These are phyloP conservation scores for Istiophorus platypterus DNA, from an alignment of 2,113 vertebrate genomes.

Conservation along the genomic window DNA sequence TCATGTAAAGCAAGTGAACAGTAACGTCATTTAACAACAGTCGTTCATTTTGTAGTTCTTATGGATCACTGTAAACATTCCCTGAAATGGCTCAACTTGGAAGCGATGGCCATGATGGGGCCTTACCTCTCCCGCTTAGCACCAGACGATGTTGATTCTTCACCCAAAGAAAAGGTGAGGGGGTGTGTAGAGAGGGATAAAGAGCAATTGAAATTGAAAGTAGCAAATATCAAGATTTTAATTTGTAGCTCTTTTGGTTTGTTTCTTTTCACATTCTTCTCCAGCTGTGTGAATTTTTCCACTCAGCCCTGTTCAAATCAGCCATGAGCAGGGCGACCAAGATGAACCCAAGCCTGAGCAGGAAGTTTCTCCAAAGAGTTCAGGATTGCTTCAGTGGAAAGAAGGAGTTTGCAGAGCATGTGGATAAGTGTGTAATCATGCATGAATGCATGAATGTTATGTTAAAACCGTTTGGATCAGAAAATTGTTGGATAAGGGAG, in stretches of 20 bases:
- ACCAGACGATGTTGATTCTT: constrained; percentile 58
- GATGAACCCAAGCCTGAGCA: constrained; percentile 52
- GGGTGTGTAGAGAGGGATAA: neutral
- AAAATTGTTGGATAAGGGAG: neutral
- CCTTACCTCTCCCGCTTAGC: constrained; percentile 58
- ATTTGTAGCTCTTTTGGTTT: neutral
- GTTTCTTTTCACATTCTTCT: constrained; percentile 16
- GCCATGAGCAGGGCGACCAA: neutral
- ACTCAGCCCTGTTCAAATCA: constrained; percentile 5
- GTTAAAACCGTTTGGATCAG: neutral
- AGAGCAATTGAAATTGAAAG: neutral
- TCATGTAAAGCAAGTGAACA: neutral
- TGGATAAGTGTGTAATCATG: constrained; percentile 63
- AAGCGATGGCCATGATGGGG: constrained; percentile 69
- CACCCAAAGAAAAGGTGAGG: constrained; percentile 60
- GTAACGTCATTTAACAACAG: neutral
- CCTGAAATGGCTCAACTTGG: constrained; percentile 63
- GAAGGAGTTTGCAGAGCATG: neutral
- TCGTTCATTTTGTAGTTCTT: neutral
- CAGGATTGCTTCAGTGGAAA: constrained; percentile 37
- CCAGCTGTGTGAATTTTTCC: constrained; percentile 72
- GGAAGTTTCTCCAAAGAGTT: constrained; percentile 44
- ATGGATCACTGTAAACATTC: constrained; percentile 39
- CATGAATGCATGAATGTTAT: neutral
- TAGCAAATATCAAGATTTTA: neutral